phyloP scores from a whole-genome alignment of 2,797 vertebrate genomes.

The Loris lydekkerianus region DNA sequence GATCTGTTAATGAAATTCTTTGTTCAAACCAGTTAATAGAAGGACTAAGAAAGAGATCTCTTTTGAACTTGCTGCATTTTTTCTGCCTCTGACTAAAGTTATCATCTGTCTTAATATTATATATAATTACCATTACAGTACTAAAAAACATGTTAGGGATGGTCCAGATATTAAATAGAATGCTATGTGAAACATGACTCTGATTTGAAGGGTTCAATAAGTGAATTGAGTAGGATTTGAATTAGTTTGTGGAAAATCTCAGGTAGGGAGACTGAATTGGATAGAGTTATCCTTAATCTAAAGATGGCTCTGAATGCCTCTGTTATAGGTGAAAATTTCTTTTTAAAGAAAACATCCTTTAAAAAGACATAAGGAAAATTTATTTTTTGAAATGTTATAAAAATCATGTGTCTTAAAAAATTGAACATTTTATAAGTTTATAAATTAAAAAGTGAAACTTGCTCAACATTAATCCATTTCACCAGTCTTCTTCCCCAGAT shows the following conservation, averaged over 20 bases:
- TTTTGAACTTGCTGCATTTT: neutral
- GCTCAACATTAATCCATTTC: neutral
- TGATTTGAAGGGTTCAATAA: neutral
- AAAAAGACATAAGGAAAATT: constrained; percentile 45
- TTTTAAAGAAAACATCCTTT: constrained; percentile 52
- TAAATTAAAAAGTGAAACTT: neutral
- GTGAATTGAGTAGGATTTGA: constrained; percentile 8
- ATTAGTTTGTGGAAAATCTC: constrained; percentile 24
- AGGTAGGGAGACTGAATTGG: neutral
- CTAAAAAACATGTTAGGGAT: neutral
- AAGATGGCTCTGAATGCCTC: constrained; percentile 29
- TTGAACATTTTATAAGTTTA: constrained; percentile 9
- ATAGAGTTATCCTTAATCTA: neutral
- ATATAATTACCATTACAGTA: neutral
- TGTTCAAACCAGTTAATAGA: constrained; percentile 13
- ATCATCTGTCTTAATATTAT: neutral
- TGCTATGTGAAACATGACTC: neutral
- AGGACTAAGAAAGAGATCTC: neutral
- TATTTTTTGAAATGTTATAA: constrained; percentile 26
- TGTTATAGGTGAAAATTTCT: constrained; percentile 11
- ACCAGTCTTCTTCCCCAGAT: neutral
- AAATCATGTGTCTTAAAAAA: neutral
- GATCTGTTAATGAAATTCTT: constrained; percentile 1
- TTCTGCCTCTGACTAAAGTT: constrained; percentile 25
- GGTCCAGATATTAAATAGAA: neutral